Evolutionary conservation across 2,113 vertebrate genomes (phyloP), one percentile per base, ranked within the genome.

Genomic region (Phoxinus phoxinus): DNA sequence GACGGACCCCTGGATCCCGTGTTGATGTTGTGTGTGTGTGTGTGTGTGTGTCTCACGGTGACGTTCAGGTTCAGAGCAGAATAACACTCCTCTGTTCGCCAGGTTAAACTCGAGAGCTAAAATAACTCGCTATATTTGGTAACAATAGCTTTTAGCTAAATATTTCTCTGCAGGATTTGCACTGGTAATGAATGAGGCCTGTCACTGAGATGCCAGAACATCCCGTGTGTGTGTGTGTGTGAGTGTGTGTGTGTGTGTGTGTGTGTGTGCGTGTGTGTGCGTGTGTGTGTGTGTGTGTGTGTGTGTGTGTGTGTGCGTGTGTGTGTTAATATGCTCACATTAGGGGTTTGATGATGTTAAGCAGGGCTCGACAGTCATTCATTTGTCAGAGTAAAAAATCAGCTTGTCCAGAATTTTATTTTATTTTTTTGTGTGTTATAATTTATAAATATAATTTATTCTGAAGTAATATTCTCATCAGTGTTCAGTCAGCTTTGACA

Each of bases 91-190:
- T 27, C 83, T 78, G 81, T 84, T 81, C 61, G 83, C 30, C n/a
- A 58, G 56, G 56, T 85, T 75, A 56, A 89, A 87, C 81, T 51
- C 69, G 79, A 89, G 78, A 80, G 63, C 83, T 79, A 58, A 59
- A 71, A 53, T 58, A 53, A 48, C 58, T 4, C 59, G 41, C 77
- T 86, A 77, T 84, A 84, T 87, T 81, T 75, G 84, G 90, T 86
- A 88, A 89, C 84, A 89, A 86, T 84, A 87, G 86, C 74, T 88
- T 86, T 78, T 83, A 83, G 83, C 27, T 75, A 86, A 89, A 89
- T 88, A 89, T 89, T 89, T 86, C 65, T 89, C 32, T 75, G 63
- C 48, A 75, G 83, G 84, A 82, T 85, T 88, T 87, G 86, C 69
- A 69, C 84, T 78, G 9, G 69, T 89, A 83, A 83, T 89, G 88